A percentile compares a stretch with the other conserved stretches of the same genome.
Conservation (phyloP, 2,888 invertebrate genomes). For the Stictocephala bisonia region DNA sequence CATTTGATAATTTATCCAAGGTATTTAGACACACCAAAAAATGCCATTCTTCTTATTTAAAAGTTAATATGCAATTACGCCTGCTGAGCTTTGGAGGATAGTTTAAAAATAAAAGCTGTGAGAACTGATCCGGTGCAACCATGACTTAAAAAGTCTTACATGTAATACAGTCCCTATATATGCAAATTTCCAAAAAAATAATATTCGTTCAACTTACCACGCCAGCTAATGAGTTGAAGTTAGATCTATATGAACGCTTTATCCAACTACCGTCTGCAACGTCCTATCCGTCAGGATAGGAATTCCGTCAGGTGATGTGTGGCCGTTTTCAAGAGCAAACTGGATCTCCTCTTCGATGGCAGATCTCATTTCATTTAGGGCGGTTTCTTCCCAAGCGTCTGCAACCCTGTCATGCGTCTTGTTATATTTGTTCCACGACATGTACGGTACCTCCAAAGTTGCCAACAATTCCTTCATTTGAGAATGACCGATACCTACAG, state of each 20-base stretch:
- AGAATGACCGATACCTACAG: conserved; percentile 36
- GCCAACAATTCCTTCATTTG: conserved; percentile 27
- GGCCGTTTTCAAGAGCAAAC: conserved; percentile 54
- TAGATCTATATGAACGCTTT: conserved; percentile 56
- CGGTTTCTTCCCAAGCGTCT: conserved; percentile 20
- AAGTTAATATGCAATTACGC: no score
- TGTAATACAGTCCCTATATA: no score
- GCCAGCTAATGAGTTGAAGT: conserved; percentile 51
- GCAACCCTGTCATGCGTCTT: conserved; percentile 25
- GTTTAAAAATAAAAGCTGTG: no score
- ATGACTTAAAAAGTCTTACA: no score
- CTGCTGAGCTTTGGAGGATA: no score
- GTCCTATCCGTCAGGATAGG: conserved; percentile 58
- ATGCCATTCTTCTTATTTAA: no score
- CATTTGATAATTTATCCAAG: no score
- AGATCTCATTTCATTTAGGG: conserved; percentile 37
- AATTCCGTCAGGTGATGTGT: conserved; percentile 53
- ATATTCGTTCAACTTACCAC: conserved; percentile 49
- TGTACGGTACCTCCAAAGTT: conserved; percentile 26
- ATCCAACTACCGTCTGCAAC: conserved; percentile 59
- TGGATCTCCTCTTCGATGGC: conserved; percentile 17
- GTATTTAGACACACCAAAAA: no score
- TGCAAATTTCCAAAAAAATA: no score
- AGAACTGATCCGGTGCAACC: no score
- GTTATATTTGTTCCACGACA: conserved; percentile 6